Conservation (phyloP, 2,888 invertebrate species). For the Deilephila elpenor region DNA sequence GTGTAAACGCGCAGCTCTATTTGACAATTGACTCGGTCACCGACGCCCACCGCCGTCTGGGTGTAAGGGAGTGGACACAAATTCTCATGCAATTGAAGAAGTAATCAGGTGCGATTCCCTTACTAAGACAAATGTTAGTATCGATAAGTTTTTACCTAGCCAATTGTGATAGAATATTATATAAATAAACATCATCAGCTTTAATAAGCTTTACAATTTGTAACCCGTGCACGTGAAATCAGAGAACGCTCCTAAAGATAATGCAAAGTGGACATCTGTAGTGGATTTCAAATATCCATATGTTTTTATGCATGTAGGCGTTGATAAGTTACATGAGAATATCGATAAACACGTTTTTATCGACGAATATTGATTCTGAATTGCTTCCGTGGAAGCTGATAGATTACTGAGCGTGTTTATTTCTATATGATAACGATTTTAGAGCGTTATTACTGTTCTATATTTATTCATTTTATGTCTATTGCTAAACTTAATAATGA, state of each 20-base stretch:
- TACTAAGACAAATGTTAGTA: too few species aligned
- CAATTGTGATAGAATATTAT: too few species aligned
- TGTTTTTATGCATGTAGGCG: not conserved
- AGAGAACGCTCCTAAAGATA: not conserved
- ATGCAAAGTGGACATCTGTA: not conserved
- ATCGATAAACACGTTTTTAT: not conserved
- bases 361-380: not conserved
- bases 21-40: conserved; percentile 28
- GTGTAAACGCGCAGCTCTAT: conserved; percentile 33
- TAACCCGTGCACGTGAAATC: too few species aligned
- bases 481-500: too few species aligned
- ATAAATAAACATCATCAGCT: too few species aligned
- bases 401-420: not conserved
- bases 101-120: too few species aligned
- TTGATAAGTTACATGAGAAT: not conserved
- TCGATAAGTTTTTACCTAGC: too few species aligned
- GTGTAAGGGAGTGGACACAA: conserved; percentile 1
- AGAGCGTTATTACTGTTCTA: too few species aligned
- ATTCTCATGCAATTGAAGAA: too few species aligned
- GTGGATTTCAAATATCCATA: not conserved
- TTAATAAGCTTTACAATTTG: too few species aligned
- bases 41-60: conserved; percentile 5
- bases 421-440: not conserved
- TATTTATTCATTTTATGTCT: too few species aligned
- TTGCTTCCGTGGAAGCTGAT: not conserved